These are phyloP conservation scores for Cichlasoma orientale DNA, from an alignment of 2,797 vertebrate genomes.

Conservation along the genomic window DNA sequence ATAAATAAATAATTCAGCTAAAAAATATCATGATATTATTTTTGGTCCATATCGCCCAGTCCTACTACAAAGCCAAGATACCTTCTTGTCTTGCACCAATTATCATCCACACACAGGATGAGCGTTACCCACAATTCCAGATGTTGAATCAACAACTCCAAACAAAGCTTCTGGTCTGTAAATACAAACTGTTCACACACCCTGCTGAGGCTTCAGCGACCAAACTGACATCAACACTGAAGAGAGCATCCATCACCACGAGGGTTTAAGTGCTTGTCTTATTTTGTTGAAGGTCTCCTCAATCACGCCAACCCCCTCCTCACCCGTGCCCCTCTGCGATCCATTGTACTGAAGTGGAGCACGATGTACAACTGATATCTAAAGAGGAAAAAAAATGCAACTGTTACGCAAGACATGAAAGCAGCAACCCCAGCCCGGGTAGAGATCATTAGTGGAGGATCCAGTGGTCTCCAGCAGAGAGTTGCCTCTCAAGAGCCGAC, in stretches of 20 bases:
- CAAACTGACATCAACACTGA: not conserved
- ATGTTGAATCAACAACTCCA: slow-evolving; percentile 8
- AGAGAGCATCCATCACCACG: slow-evolving; percentile 3
- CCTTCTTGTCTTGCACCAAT: slow-evolving; percentile 1
- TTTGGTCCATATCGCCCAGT: too few species aligned
- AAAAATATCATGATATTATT: too few species aligned
- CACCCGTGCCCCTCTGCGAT: not conserved
- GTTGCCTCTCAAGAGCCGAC: slow-evolving; percentile 70
- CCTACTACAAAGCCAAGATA: not conserved
- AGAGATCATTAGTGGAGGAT: slow-evolving; percentile 77
- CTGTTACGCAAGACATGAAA: slow-evolving; percentile 72
- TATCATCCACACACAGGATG: not conserved
- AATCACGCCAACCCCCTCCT: slow-evolving; percentile 12
- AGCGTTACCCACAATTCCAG: not conserved
- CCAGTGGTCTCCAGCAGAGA: slow-evolving; percentile 68
- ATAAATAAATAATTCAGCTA: too few species aligned
- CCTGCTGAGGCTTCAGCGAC: not conserved
- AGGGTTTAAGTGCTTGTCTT: slow-evolving; percentile 42
- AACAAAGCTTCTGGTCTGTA: slow-evolving; percentile 4
- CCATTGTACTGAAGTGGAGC: slow-evolving; percentile 43
- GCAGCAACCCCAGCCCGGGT: slow-evolving; percentile 46
- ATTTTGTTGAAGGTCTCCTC: slow-evolving; percentile 33
- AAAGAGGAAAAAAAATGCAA: slow-evolving; percentile 47
- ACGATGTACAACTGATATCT: slow-evolving; percentile 49
- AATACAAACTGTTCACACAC: not conserved